Conservation (phyloP, 2,797 vertebrate species). For the Sebastes nivosus region DNA sequence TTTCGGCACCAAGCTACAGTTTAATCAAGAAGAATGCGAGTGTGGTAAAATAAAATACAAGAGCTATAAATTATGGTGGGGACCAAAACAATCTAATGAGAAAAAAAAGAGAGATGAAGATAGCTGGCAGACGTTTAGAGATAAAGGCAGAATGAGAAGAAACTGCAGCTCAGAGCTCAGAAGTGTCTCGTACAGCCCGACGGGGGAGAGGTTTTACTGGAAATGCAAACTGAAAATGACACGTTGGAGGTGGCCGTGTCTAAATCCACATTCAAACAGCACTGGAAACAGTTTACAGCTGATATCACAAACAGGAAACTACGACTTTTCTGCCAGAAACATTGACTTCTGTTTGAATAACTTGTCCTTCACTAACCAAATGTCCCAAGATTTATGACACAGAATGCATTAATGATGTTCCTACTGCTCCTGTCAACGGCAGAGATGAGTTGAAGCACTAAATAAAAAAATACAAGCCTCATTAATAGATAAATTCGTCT, state of each 20-base stretch:
- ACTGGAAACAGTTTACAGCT: conserved; percentile 12
- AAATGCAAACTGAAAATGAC: conserved; percentile 55
- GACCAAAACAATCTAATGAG: conserved; percentile 56
- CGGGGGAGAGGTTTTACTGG: conserved; percentile 49
- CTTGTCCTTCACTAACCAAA: neutral
- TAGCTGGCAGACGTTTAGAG: conserved; percentile 31
- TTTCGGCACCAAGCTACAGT: conserved; percentile 43
- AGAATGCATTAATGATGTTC: neutral
- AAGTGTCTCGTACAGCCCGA: neutral
- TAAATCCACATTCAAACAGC: conserved; percentile 37
- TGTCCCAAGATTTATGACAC: neutral
- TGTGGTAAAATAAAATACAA: conserved; percentile 56
- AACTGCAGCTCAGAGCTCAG: conserved; percentile 1
- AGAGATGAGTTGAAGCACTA: neutral
- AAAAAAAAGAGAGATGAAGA: conserved; percentile 40
- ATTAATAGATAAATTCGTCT: neutral
- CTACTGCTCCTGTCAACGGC: neutral
- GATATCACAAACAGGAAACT: neutral
- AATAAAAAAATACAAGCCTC: neutral
- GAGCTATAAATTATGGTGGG: conserved; percentile 54
- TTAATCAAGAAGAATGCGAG: conserved; percentile 60
- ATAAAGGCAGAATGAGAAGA: conserved; percentile 19
- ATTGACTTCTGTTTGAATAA: neutral
- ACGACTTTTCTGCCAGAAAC: neutral
- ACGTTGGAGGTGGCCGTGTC: conserved; percentile 38